Evolutionary conservation across 2,113 vertebrate species (phyloP), one percentile per base, ranked within the genome.

Genomic region (Bubo scandiacus): DNA sequence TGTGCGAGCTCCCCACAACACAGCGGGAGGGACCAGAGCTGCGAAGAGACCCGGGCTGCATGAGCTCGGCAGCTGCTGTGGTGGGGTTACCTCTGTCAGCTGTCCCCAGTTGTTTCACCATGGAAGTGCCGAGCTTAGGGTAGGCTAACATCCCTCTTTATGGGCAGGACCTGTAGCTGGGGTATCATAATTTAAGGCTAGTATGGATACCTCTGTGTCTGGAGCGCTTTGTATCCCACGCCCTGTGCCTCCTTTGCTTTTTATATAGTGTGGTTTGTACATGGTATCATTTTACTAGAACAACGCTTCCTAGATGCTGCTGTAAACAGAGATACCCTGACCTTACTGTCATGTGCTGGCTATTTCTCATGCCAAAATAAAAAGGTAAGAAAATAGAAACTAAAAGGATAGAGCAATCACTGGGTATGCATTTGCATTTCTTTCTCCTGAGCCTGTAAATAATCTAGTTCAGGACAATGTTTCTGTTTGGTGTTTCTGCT

Each of bases 301-400:
- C 51, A 78, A 84, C 1, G 1, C 51, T 96, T 63, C 94, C 86
- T 74, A 43, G 80, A 74, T 7, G 32, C 47, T 92, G n/a, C 84
- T 92, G 77, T 91, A 96, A 96, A 87, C 40, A 89, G 93, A 95
- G 89, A 89, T 87, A 59, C 16, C 34, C 86, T 94, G 91, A 91
- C 73, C 84, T 95, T 89, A 88, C 89, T 59, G 86, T 87, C 91
- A 94, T 21, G 55, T 66, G 52, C 73, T 47, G 30, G 30, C 43
- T 91, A 18, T 70, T 90, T 88, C 88, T 87, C 2, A 1, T 87
- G 79, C 72, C 88, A 90, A 83, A 93, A 83, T 63, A 83, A 93
- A 96, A 96, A 95, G 54, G 67, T 90, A 78, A 95, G 87, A 88
- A 93, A 96, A 93, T 42, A 92, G 92, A 94, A 96, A 63, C 52